These are phyloP conservation scores for Oncorhynchus clarkii DNA, from an alignment of 2,113 vertebrate genomes.

Conservation along the genomic window DNA sequence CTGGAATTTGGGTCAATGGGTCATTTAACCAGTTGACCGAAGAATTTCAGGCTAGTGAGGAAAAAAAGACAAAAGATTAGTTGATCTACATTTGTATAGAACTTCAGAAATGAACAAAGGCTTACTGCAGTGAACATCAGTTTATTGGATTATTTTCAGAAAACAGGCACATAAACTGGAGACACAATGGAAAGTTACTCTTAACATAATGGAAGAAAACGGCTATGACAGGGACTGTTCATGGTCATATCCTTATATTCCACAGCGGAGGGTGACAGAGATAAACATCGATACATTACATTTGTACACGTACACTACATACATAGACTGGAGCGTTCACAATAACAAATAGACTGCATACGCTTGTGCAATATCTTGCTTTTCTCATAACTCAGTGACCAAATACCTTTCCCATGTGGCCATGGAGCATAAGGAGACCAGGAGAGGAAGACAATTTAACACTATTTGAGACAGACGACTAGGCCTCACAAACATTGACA, in stretches of 20 bases:
- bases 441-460: neutral
- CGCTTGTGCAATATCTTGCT: neutral
- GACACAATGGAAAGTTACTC: constrained; percentile 25
- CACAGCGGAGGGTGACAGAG: constrained; percentile 26
- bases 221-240: constrained; percentile 5
- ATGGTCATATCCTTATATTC: neutral
- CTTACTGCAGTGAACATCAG: constrained; percentile 14
- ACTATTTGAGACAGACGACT: neutral
- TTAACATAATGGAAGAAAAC: constrained; percentile 40
- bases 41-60: neutral
- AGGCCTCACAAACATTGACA: constrained; percentile 10
- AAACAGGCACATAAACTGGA: constrained; percentile 44
- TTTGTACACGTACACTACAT: constrained; percentile 8
- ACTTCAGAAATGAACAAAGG: neutral
- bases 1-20: too few relatives aligned
- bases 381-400: neutral
- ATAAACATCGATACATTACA: constrained; percentile 18
- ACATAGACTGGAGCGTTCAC: constrained; percentile 2
- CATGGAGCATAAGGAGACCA: neutral
- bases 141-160: constrained; percentile 44
- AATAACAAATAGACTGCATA: constrained; percentile 6
- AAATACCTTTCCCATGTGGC: neutral
- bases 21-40: neutral
- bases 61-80: neutral
- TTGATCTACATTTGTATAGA: neutral